Base-by-base conservation (phyloP, 1,140 invertebrate genomes). In the Melanaphis sacchari region DNA sequence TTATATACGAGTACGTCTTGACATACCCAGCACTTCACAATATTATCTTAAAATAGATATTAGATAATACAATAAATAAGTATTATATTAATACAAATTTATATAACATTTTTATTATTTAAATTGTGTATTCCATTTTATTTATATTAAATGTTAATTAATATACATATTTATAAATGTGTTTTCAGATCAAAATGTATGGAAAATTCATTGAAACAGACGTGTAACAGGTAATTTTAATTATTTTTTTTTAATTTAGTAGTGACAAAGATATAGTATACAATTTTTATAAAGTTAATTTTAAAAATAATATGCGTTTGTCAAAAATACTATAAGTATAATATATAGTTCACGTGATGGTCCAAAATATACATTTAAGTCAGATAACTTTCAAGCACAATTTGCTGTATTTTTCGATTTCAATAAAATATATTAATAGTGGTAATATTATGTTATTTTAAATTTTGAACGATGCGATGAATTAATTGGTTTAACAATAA, bases 171-270 rank as follows among this genome's bases (percentile, higher is more conserved):
- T 87, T 49, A 1, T 88, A 49, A 22, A 49, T 49, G 0, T 88
- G 43, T 88, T 88, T 49, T 88, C 36, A 88, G 85, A 88, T 88
- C 1, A 22, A 49, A n/a, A 88, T 88, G 15, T n/a, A 88, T 36
- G 21, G 31, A 26, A 6, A 49, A 24, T 0, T n/a, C 1, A 9
- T 88, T 18, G 8, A 36, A 46, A 36, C 49, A 46, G 21, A 46
- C 18, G 85, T 8, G 9, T 88, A 43, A 49, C 85, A 49, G 85
- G 85, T 88, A 88, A 88, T 36, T 40, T 11, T 8, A 43, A 18
- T 49, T 43, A 84, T 84, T 43, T 18, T 66, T 76, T 76, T 18
- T 76, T 18, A n/a, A 18, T 76, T n/a, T 11, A 11, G 2, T 66
- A 11, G 18, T 31, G 9, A 76, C 3, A n/a, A 5, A 76, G 1